Base-by-base conservation (phyloP, 2,888 invertebrate species). In the Ophion slaviceki region DNA sequence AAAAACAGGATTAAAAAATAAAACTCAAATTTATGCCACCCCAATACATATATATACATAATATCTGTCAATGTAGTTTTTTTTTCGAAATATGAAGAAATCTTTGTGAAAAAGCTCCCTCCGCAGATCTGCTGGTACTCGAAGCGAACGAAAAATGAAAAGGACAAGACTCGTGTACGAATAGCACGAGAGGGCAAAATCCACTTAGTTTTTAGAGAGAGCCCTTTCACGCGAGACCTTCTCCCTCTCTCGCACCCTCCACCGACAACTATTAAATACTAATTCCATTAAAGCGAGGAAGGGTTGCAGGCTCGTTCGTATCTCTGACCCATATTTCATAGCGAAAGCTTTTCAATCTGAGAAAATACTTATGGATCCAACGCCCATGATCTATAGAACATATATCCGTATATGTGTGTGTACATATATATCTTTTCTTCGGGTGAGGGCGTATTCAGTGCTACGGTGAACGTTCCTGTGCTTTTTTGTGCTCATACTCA, bases 201-300 rank as follows among this genome's bases (percentile, higher is more conserved):
- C 91, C 92, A 92, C 90, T 93, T 92, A 92, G 91, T 92, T 93
- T 92, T 91, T 92, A 89, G 88, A 89, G 87, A 83, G 87, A 89
- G 88, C 90, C 89, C 89, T 90, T 88, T 88, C 85, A 82, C 88
- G 82, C 82, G 86, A 81, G 36, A 61, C 59, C 61, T 86, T 85
- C 82, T 70, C 74, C 79, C 61, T 76, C 85, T 14, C 14, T 17
- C 53, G 53, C 14, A 11, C 53, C 53, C 5, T 53, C 53, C 53
- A 53, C 53, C 53, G 53, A 53, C 53, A 86, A 87, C 90, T 93
- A 93, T 93, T 93, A 94, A 94, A 94, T 92, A 93, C 93, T 94
- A 94, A 94, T 94, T 93, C 93, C 93, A 93, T 94, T 94, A 94
- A 93, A 94, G 91, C 91, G 90, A 89, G 92, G 92, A 94, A 94